These are phyloP conservation scores for Drosophila acutilabella DNA, from an alignment of 2,888 invertebrate genomes.

Conservation along the genomic window DNA sequence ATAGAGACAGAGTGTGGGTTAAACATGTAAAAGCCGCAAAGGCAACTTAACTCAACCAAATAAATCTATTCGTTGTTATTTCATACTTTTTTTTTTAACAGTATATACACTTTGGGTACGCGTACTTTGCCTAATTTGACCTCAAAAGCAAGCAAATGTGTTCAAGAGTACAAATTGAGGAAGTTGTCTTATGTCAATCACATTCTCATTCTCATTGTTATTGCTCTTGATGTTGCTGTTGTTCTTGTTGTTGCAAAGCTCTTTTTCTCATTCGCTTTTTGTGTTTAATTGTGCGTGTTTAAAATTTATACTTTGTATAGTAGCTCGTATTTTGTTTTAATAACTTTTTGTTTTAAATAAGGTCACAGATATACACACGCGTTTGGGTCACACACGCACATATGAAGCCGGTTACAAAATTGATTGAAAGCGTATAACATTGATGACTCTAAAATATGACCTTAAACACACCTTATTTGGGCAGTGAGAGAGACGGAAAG, in stretches of 20 bases:
- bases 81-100: conserved; percentile 15
- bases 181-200: conserved; percentile 46
- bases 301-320: conserved; percentile 8
- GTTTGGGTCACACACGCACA: conserved; percentile 13
- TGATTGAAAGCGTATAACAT: conserved; percentile 19
- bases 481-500: not conserved
- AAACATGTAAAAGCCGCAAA: conserved; percentile 38
- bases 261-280: conserved; percentile 24
- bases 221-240: not conserved
- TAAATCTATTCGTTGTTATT: conserved; percentile 2
- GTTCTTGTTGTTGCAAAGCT: conserved; percentile 62
- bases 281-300: conserved; percentile 57
- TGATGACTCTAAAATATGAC: conserved; percentile 6
- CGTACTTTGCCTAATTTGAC: conserved; percentile 65
- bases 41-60: conserved; percentile 17
- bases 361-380: conserved; percentile 52
- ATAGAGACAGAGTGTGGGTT: conserved; percentile 6
- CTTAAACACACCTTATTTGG: not conserved
- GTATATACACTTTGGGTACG: conserved; percentile 43
- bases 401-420: conserved; percentile 42
- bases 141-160: conserved; percentile 68
- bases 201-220: conserved; percentile 23
- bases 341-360: conserved; percentile 53
- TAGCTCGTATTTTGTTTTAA: conserved; percentile 19
- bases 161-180: conserved; percentile 59